A percentile compares a stretch with the other conserved stretches of the same genome.
Evolutionary conservation across 2,113 vertebrate genomes (phyloP).

Genomic region (Saiga tatarica): DNA sequence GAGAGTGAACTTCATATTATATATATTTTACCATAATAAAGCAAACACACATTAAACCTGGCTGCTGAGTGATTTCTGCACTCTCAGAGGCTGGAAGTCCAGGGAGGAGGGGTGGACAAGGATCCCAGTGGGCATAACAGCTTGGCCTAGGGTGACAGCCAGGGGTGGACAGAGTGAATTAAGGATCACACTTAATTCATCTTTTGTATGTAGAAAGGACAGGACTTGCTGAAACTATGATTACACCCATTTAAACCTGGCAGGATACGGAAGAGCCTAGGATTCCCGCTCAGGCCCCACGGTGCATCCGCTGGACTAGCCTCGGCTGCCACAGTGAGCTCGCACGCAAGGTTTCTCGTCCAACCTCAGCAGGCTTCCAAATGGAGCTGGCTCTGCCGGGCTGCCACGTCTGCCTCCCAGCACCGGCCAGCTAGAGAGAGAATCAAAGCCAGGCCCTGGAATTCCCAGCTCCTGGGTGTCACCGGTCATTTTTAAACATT

Average conservation of each 20-base stretch:
- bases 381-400: background rate
- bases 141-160: background rate
- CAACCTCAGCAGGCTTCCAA: background rate
- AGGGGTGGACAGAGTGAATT: background rate
- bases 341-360: background rate
- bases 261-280: background rate
- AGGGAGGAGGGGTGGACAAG: background rate
- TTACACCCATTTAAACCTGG: background rate
- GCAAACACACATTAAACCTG: background rate
- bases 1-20: background rate
- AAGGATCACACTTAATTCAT: background rate
- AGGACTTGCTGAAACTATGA: background rate
- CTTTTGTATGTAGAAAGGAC: background rate
- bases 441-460: constrained; percentile 59
- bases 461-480: background rate
- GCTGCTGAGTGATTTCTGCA: background rate
- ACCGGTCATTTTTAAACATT: background rate
- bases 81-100: background rate
- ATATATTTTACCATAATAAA: background rate
- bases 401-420: constrained; percentile 39
- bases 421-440: background rate
- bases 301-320: background rate
- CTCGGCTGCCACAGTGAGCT: background rate
- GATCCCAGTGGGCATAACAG: background rate
- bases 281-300: background rate